Conservation (phyloP, 2,888 invertebrate species). For the Scaeva pyrastri region DNA sequence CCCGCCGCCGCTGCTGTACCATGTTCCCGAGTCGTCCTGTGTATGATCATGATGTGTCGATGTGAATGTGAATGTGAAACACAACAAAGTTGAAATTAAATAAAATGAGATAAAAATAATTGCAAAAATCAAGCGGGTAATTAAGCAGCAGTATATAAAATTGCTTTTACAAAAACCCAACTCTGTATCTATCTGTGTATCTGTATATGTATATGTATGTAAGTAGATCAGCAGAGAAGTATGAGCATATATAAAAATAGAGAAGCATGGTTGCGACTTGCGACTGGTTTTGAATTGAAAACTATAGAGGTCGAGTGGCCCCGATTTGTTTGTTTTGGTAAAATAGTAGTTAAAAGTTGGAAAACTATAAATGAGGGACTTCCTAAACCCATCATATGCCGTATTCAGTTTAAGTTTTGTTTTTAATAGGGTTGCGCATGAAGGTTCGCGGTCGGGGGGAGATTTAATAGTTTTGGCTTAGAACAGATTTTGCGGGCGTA, state of each 20-base stretch:
- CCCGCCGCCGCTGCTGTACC: background rate
- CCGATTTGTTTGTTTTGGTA: slow-evolving; percentile 49
- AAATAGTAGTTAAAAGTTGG: slow-evolving; percentile 26
- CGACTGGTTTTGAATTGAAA: slow-evolving; percentile 9
- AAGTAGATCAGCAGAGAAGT: background rate
- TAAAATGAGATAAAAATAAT: slow-evolving; percentile 72
- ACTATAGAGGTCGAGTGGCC: slow-evolving; percentile 41
- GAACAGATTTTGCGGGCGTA: slow-evolving; percentile 19
- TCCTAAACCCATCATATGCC: background rate
- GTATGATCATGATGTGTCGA: background rate
- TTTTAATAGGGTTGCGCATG: background rate
- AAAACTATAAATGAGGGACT: background rate
- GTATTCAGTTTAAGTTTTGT: slow-evolving; percentile 15
- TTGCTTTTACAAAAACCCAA: background rate
- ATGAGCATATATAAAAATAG: background rate
- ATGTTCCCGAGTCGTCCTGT: too few species aligned
- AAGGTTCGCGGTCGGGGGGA: too few species aligned
- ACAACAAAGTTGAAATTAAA: slow-evolving; percentile 54
- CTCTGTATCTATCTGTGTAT: too few species aligned
- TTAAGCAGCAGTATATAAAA: slow-evolving; percentile 48
- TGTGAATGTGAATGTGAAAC: background rate
- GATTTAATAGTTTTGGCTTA: slow-evolving; percentile 47
- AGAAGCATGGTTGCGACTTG: slow-evolving; percentile 5
- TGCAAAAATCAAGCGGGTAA: slow-evolving; percentile 75
- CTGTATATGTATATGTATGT: too few species aligned